A percentile compares a stretch with the other conserved stretches of the same genome.
Evolutionary conservation across 92 coral and sea anemone species (phyloP).

Genomic region (Anthopleura xanthogrammica): DNA sequence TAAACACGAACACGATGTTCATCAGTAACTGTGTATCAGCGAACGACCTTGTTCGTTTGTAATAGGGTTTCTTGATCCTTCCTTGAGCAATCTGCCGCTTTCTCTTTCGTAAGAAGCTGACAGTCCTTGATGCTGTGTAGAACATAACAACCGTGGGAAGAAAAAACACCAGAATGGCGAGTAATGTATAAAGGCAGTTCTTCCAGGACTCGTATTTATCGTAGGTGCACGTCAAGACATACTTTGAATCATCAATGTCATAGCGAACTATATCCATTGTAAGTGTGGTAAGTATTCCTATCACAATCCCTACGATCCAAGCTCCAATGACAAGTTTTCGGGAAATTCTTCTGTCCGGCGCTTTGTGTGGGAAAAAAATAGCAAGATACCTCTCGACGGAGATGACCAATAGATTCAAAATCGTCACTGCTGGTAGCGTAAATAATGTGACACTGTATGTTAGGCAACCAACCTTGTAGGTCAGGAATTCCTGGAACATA

Average conservation of each 20-base stretch:
- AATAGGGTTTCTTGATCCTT: background rate
- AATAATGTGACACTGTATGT: conserved; percentile 5
- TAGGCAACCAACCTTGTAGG: background rate
- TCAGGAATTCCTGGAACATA: conserved; percentile 7
- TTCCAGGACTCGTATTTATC: background rate
- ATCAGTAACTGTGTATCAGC: background rate
- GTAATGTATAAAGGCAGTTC: background rate
- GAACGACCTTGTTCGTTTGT: background rate
- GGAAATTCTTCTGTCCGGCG: background rate
- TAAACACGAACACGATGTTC: conserved; percentile 4
- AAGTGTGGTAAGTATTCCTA: background rate
- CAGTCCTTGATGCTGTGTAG: background rate
- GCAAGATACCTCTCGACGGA: conserved; percentile 17
- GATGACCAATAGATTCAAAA: conserved; percentile 16
- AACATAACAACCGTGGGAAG: background rate
- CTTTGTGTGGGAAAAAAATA: conserved; percentile 1
- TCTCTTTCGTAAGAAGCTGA: background rate
- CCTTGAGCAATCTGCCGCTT: background rate
- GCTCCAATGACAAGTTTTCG: conserved; percentile 11
- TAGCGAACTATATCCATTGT: background rate
- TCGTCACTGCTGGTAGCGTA: conserved; percentile 4
- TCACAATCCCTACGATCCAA: conserved; percentile 3
- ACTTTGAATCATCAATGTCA: background rate
- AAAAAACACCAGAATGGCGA: background rate
- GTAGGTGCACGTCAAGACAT: background rate